Conservation (phyloP, 2,113 vertebrate genomes). For the Tiliqua scincoides region DNA sequence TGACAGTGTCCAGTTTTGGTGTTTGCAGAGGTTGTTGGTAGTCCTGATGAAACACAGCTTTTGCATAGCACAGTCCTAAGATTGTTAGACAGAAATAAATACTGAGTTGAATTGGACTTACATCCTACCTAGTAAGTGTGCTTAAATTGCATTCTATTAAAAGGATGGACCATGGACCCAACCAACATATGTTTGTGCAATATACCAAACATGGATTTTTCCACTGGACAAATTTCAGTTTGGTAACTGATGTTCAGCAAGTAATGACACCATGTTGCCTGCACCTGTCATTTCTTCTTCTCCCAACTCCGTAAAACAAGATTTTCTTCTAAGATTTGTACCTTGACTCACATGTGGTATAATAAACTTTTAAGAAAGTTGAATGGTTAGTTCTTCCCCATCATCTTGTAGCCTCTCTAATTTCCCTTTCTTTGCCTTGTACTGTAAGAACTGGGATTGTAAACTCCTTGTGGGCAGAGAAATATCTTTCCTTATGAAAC, state of each 20-base stretch:
- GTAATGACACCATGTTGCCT: accelerated
- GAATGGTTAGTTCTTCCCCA: not conserved
- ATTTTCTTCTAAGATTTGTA: too few species aligned
- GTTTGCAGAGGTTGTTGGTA: not conserved
- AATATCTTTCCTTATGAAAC: not conserved
- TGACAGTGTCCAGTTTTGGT: not conserved
- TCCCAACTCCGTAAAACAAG: too few species aligned
- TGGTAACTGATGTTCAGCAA: not conserved
- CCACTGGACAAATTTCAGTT: not conserved
- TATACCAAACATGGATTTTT: not conserved
- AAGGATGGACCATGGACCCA: not conserved
- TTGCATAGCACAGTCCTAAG: not conserved
- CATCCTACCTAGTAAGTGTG: too few species aligned
- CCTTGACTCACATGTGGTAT: too few species aligned
- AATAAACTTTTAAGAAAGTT: too few species aligned
- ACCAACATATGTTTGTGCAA: not conserved
- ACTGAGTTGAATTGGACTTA: not conserved
- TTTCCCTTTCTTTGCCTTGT: not conserved
- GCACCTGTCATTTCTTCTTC: not conserved
- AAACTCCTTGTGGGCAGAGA: not conserved
- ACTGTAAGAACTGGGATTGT: not conserved
- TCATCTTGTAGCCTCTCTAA: not conserved
- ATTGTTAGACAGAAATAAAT: not conserved
- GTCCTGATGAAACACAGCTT: not conserved
- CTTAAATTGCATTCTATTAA: not conserved